Conservation (phyloP, 2,113 vertebrate species). For the Odocoileus virginianus region DNA sequence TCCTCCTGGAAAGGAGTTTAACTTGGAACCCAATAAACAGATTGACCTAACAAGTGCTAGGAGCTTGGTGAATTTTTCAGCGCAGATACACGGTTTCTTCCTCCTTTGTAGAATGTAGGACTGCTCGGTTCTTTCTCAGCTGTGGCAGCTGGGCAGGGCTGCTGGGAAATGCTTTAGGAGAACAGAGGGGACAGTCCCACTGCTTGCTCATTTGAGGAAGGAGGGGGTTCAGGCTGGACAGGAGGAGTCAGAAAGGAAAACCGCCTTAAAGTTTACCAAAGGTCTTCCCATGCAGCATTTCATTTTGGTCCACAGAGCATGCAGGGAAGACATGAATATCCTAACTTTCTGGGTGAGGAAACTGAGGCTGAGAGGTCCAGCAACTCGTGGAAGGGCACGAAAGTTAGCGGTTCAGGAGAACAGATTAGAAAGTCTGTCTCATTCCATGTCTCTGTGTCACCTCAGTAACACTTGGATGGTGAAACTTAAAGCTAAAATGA, state of each 20-base stretch:
- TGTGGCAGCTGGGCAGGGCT: neutral
- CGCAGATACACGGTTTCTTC: neutral
- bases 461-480: neutral
- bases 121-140: neutral
- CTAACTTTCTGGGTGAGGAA: neutral
- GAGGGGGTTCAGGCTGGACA: too few species aligned
- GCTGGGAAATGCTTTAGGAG: neutral
- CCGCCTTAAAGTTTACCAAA: neutral
- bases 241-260: neutral
- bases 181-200: neutral
- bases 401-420: neutral
- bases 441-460: neutral
- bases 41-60: neutral
- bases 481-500: neutral
- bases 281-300: neutral
- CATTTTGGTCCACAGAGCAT: neutral
- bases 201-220: neutral
- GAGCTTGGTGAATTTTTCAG: neutral
- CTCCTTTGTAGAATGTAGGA: neutral
- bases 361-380: neutral
- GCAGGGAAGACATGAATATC: neutral
- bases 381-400: neutral
- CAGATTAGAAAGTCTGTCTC: neutral
- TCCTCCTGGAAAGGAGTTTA: neutral
- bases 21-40: neutral